A percentile compares a stretch with the other conserved stretches of the same genome.
Evolutionary conservation across 2,888 invertebrate species (phyloP).

Genomic region (Drosophila kambysellisi): DNA sequence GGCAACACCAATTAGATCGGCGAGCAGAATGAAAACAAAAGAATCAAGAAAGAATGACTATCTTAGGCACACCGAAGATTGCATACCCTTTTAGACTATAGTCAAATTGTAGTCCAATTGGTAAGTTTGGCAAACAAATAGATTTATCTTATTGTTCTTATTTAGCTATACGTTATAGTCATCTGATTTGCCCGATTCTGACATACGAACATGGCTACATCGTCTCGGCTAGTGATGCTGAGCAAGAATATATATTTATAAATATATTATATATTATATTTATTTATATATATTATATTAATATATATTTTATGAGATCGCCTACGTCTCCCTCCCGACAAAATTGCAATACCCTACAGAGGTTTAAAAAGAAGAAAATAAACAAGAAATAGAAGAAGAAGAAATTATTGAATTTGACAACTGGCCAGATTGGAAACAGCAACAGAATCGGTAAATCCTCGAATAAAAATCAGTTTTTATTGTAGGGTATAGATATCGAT

Average conservation of each 20-base stretch:
- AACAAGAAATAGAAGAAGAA: slow-evolving; percentile 2
- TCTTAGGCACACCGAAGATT: background rate
- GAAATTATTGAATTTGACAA: no score
- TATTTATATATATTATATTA: no score
- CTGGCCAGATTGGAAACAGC: background rate
- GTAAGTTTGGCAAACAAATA: background rate
- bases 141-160: background rate
- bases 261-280: no score
- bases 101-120: background rate
- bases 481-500: background rate
- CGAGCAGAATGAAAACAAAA: background rate
- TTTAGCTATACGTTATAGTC: background rate
- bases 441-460: slow-evolving; percentile 19
- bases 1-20: slow-evolving; percentile 41
- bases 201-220: background rate
- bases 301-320: background rate
- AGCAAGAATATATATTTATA: background rate
- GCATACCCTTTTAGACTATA: background rate
- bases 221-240: slow-evolving; percentile 11
- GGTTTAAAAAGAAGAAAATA: background rate
- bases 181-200: background rate
- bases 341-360: no score
- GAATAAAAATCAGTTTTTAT: slow-evolving; percentile 44
- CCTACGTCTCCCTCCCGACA: background rate
- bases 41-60: background rate